phyloP scores from a whole-genome alignment of 92 coral and sea anemone species.

The Zoanthus solanderi region DNA sequence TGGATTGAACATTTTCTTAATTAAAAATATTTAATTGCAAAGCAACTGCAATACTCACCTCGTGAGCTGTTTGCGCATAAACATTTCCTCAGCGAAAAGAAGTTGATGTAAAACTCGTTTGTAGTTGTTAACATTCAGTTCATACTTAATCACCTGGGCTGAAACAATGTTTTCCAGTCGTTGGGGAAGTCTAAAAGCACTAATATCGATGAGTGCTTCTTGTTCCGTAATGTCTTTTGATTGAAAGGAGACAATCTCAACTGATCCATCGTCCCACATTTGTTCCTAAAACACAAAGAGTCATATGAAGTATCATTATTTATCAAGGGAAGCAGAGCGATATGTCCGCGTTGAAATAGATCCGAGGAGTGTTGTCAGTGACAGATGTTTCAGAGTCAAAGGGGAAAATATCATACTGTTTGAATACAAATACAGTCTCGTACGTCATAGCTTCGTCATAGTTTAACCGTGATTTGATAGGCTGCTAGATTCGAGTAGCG shows the following conservation, averaged over 20 bases:
- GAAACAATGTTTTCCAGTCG: constrained; percentile 58
- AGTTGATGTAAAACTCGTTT: constrained; percentile 71
- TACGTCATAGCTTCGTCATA: no score
- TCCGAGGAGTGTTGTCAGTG: no score
- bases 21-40: no score
- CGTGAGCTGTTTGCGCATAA: constrained; percentile 63
- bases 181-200: constrained; percentile 61
- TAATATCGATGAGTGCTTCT: constrained; percentile 17
- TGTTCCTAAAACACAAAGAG: constrained; percentile 10
- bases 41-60: constrained; percentile 48
- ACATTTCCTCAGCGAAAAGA: constrained; percentile 72
- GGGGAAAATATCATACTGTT: no score
- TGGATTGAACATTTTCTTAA: no score
- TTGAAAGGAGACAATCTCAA: constrained; percentile 34
- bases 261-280: constrained; percentile 43
- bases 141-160: constrained; percentile 47
- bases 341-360: no score
- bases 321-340: no score
- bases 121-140: constrained; percentile 58
- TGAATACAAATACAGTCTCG: no score
- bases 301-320: no score
- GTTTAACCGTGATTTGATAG: no score
- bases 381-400: no score
- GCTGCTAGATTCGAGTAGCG: no score
- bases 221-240: constrained; percentile 10